phyloP scores from a whole-genome alignment of 2,113 vertebrate genomes.

The Centropus unirufus region DNA sequence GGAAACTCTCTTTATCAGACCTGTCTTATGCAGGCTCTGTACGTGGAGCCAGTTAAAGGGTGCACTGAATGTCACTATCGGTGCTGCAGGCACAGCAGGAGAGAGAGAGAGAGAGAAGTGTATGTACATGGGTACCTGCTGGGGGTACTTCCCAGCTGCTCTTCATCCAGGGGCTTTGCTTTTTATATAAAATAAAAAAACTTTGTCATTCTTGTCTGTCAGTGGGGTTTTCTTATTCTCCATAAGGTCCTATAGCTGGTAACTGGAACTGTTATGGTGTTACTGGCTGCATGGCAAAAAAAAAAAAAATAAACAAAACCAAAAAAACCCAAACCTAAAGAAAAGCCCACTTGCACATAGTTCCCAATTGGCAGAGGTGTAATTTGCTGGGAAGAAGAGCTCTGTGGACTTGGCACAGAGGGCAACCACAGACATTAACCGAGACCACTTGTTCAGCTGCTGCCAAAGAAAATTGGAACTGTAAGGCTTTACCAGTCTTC shows the following conservation, averaged over 20 bases:
- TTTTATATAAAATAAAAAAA: not conserved
- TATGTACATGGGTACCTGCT: not conserved
- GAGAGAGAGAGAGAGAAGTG: not conserved
- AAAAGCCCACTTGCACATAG: not conserved
- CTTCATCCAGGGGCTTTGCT: not conserved
- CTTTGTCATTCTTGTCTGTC: not conserved
- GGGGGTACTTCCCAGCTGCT: not conserved
- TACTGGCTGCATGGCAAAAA: not conserved
- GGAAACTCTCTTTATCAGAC: not conserved
- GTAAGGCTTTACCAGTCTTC: not conserved
- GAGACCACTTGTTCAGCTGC: not conserved
- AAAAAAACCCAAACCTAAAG: not conserved
- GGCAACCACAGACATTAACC: not conserved
- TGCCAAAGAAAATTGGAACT: not conserved
- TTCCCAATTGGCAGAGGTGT: not conserved
- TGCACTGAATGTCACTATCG: not conserved
- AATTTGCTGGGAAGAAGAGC: not conserved
- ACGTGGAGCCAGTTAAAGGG: not conserved
- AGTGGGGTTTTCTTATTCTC: not conserved
- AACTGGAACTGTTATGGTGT: not conserved
- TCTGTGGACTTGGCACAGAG: not conserved
- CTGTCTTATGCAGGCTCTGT: not conserved
- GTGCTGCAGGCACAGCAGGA: not conserved
- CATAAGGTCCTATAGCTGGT: not conserved
- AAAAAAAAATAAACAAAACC: not conserved